A percentile compares a stretch with the other conserved stretches of the same genome.
Evolutionary conservation across 2,113 vertebrate genomes (phyloP).

Genomic region (Engraulis encrasicolus): DNA sequence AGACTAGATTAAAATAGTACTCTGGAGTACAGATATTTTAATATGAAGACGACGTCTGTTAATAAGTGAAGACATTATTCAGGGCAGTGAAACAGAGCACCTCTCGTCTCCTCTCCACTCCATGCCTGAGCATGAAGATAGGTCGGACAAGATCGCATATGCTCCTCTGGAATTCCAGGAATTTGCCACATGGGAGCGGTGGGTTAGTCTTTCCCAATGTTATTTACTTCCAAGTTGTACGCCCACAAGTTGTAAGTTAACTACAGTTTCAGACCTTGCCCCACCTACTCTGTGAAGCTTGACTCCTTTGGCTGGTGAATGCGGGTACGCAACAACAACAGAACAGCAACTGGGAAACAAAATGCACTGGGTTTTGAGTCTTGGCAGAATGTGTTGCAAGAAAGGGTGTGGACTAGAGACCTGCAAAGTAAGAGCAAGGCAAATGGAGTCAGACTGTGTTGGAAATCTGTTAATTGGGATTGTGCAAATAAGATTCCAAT

Average conservation of each 20-base stretch:
- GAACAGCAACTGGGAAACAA: neutral
- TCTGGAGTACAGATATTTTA: too few relatives aligned
- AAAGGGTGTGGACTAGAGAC: too few relatives aligned
- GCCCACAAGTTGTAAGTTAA: neutral
- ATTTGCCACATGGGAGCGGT: slow-evolving; percentile 26
- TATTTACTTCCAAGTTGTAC: neutral
- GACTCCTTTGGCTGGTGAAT: neutral
- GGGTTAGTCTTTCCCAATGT: neutral
- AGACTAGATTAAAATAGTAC: too few relatives aligned
- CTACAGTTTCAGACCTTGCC: neutral
- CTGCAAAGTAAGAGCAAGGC: too few relatives aligned
- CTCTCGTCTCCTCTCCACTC: too few relatives aligned
- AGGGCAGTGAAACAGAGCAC: neutral
- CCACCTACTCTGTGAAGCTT: neutral
- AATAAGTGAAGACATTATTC: neutral
- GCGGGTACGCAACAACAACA: neutral
- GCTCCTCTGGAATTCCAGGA: slow-evolving; percentile 52
- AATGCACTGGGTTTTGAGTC: too few relatives aligned
- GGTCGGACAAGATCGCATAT: neutral
- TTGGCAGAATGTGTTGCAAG: too few relatives aligned
- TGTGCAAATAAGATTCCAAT: too few relatives aligned
- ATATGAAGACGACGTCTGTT: too few relatives aligned
- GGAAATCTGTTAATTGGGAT: too few relatives aligned
- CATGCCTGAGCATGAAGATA: slow-evolving; percentile 5
- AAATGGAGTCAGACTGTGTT: too few relatives aligned